These are phyloP conservation scores for Acronicta alni DNA, from an alignment of 2,888 invertebrate species.

Conservation along the genomic window DNA sequence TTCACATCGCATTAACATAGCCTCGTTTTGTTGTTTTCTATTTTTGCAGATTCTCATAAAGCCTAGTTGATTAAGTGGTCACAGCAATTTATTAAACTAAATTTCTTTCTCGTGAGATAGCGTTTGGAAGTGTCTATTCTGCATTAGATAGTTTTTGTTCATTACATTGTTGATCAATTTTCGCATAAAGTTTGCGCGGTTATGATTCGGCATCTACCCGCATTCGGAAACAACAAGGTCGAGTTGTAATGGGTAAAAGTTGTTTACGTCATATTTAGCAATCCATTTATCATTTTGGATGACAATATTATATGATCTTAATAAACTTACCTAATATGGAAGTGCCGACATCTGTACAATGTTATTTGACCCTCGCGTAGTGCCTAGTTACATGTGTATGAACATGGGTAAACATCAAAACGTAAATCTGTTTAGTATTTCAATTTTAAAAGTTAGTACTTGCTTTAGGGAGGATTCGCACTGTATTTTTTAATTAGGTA, in stretches of 20 bases:
- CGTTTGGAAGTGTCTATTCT: background rate
- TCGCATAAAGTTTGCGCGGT: constrained; percentile 34
- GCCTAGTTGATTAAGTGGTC: constrained; percentile 16
- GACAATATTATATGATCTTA: constrained; percentile 15
- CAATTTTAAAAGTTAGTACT: no score
- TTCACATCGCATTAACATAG: constrained; percentile 43
- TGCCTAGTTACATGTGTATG: no score
- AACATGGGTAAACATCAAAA: no score
- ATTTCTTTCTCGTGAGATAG: constrained; percentile 13
- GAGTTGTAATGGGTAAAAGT: constrained; percentile 53
- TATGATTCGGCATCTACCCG: constrained; percentile 46
- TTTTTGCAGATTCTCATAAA: constrained; percentile 24
- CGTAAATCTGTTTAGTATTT: background rate
- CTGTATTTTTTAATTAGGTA: no score
- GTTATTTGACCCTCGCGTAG: background rate
- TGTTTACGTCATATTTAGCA: constrained; percentile 44
- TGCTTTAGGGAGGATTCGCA: no score
- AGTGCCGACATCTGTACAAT: background rate
- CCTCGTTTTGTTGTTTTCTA: constrained; percentile 47
- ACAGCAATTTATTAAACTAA: constrained; percentile 9
- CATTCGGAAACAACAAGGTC: constrained; percentile 54
- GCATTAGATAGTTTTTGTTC: background rate
- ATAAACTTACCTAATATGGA: background rate
- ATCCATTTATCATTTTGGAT: constrained; percentile 39
- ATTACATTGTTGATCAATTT: constrained; percentile 19